Conservation (phyloP, 1,140 invertebrate genomes). For the Heliconius himera region DNA sequence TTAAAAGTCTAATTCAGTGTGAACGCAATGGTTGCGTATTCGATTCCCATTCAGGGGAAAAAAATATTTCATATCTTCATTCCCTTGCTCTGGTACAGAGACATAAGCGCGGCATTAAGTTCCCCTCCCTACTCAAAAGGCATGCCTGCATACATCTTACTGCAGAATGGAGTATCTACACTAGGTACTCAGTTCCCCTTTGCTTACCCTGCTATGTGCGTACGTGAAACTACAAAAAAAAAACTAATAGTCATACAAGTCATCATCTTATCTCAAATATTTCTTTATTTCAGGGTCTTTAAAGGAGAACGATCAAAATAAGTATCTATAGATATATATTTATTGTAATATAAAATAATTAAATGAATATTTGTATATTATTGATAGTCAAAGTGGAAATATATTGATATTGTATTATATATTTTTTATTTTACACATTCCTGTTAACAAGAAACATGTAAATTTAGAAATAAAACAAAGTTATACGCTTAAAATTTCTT, state of each 20-base stretch:
- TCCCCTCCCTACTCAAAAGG: background rate
- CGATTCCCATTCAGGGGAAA: background rate
- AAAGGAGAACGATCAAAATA: background rate
- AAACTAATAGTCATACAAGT: background rate
- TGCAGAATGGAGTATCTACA: background rate
- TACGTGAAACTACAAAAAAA: no score
- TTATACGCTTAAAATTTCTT: slow-evolving; percentile 5
- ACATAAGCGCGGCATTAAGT: background rate
- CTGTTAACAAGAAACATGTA: no score
- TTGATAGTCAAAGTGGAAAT: background rate
- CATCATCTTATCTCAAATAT: background rate
- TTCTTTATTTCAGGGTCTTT: background rate
- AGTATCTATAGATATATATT: background rate
- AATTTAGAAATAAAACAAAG: background rate
- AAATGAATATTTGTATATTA: background rate
- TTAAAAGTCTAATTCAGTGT: background rate
- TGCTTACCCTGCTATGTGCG: background rate
- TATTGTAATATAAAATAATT: background rate
- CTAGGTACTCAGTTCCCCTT: background rate
- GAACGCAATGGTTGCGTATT: background rate
- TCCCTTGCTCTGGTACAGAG: background rate
- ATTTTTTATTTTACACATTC: background rate
- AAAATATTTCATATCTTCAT: background rate
- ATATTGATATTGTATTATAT: background rate
- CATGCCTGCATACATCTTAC: background rate